Evolutionary conservation across 2,797 vertebrate species (phyloP), one percentile per base, ranked within the genome.

Genomic region (Dryobates pubescens): DNA sequence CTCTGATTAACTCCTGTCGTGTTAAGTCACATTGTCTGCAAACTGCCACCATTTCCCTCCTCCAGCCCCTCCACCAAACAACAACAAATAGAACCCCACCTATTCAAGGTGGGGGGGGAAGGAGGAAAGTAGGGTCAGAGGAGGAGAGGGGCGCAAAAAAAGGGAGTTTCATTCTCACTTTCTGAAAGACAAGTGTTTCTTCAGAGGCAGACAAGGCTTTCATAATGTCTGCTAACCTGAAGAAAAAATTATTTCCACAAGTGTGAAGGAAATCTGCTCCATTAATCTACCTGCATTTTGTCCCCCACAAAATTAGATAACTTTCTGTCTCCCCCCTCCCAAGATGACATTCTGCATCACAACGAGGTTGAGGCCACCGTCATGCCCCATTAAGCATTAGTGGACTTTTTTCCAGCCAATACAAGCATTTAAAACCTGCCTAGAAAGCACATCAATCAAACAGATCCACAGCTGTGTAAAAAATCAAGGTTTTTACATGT

Each of bases 391-490:
- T 94, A 95, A 84, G 76, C 53, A 57, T 92, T 94, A 95, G 56
- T 79, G 84, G 82, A 80, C 79, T 77, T 93, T 86, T 65, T 65
- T 85, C 63, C 63, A 89, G 88, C 68, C 93, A 93, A 62, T 86
- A 84, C 53, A 79, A 84, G 81, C 93, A 86, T 91, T 94, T 92
- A 61, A 94, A 92, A 84, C 63, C 65, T 92, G 90, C 80, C 88
- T 75, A 76, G 72, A 93, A 97, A 96, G 88, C 77, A 93, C 70
- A 95, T 96, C 89, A 86, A 96, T 96, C 95, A 97, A 90, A 72
- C 3, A 0, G 72, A 88, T 83, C 51, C 0, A 0, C 34, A 69
- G 82, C 83, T 77, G 59, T 94, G 79, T 93, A 91, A 89, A 89
- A 89, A 95, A 93, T 63, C 82, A 83, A 93, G 69, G 67, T 79